Conservation (phyloP, 1,140 invertebrate species). For the Lasioglossum albipes region DNA sequence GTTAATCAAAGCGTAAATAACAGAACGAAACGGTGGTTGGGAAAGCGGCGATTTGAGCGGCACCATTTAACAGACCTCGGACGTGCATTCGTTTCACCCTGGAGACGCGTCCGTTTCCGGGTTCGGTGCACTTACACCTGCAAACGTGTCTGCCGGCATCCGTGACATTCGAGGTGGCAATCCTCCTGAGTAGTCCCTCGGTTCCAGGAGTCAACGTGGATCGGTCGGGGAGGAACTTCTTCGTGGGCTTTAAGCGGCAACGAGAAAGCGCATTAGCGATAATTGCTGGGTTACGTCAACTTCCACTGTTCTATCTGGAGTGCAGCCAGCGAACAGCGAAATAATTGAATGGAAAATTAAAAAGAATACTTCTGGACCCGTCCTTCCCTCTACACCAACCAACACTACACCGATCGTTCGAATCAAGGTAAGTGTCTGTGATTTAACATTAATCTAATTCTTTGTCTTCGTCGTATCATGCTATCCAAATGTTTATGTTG, state of each 20-base stretch:
- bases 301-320: slow-evolving; percentile 31
- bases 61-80: slow-evolving; percentile 9
- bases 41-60: not conserved
- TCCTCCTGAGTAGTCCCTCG: slow-evolving; percentile 58
- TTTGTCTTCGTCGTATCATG: too few relatives aligned
- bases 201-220: slow-evolving; percentile 36
- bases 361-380: slow-evolving; percentile 13
- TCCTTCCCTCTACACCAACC: not conserved
- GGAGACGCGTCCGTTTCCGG: slow-evolving; percentile 30
- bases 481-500: too few relatives aligned
- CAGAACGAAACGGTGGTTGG: not conserved
- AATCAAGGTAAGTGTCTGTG: not conserved
- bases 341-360: slow-evolving; percentile 51
- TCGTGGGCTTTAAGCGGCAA: slow-evolving; percentile 54
- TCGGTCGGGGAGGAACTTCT: slow-evolving; percentile 44
- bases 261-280: slow-evolving; percentile 60
- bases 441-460: too few relatives aligned
- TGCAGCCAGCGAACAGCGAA: slow-evolving; percentile 17
- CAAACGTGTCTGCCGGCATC: slow-evolving; percentile 39
- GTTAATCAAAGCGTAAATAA: slow-evolving; percentile 14
- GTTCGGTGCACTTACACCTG: slow-evolving; percentile 30
- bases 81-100: slow-evolving; percentile 7
- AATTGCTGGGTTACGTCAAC: slow-evolving; percentile 58
- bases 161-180: slow-evolving; percentile 58
- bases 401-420: not conserved